Evolutionary conservation across 2,113 vertebrate species (phyloP).

Genomic region (Pyrgilauda ruficollis): DNA sequence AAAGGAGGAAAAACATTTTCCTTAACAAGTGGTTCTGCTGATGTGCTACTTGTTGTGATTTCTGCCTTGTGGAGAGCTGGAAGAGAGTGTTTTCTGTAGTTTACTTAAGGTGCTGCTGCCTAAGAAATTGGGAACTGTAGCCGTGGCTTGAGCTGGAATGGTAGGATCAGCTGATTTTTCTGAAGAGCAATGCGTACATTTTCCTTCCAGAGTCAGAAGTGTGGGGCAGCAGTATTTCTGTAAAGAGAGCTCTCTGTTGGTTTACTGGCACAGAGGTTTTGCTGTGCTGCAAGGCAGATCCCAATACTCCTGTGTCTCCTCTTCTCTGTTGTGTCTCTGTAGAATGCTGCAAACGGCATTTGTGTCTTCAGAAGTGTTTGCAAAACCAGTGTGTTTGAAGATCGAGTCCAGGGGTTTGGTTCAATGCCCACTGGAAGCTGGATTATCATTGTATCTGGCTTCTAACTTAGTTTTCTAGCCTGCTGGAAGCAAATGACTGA

Average conservation of each 20-base stretch:
- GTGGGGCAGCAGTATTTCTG: not conserved
- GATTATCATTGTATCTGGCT: not conserved
- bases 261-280: not conserved
- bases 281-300: not conserved
- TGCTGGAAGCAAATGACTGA: not conserved
- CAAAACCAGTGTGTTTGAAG: not conserved
- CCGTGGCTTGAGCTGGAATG: not conserved
- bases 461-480: not conserved
- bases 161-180: not conserved
- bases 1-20: not conserved
- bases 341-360: not conserved
- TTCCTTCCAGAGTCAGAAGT: not conserved
- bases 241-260: not conserved
- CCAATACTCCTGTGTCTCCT: not conserved
- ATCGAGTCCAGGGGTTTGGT: fast-evolving
- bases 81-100: not conserved
- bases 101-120: not conserved
- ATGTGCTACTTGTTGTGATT: not conserved
- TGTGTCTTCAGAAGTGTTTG: not conserved
- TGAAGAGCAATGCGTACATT: not conserved
- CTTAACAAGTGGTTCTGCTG: fast-evolving
- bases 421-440: not conserved
- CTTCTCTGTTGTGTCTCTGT: not conserved
- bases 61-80: not conserved
- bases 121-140: not conserved